Percentiles rank a stretch among this genome's conserved stretches.
phyloP scores from a whole-genome alignment of 2,113 vertebrate genomes.

The Scomber japonicus region DNA sequence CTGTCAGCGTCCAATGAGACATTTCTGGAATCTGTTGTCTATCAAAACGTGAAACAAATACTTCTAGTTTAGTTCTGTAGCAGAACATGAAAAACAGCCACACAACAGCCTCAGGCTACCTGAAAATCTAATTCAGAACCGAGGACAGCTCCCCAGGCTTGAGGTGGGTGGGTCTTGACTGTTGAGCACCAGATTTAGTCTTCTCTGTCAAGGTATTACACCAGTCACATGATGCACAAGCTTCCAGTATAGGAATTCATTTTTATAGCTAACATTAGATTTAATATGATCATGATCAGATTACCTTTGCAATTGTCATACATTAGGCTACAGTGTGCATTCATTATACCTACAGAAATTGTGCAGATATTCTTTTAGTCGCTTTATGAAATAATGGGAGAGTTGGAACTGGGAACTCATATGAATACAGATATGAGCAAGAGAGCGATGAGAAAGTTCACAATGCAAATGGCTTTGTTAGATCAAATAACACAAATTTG shows the following conservation, averaged over 20 bases:
- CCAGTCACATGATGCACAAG: neutral
- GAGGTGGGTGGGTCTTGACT: neutral
- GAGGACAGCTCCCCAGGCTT: conserved; percentile 36
- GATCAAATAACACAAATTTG: neutral
- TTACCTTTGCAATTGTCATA: neutral
- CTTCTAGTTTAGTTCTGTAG: conserved; percentile 2
- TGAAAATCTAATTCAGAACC: conserved; percentile 62
- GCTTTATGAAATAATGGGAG: neutral
- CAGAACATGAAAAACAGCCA: conserved; percentile 34
- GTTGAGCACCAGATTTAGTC: neutral
- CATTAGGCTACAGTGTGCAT: neutral
- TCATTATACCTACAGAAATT: neutral
- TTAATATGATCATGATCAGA: neutral
- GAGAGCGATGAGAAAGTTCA: neutral
- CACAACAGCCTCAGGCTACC: conserved; percentile 39
- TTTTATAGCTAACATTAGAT: neutral
- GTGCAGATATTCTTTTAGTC: neutral
- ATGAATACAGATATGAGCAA: conserved; percentile 6
- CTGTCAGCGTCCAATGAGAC: conserved; percentile 2
- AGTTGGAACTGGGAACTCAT: conserved; percentile 1
- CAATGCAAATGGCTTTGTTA: neutral
- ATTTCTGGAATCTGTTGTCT: neutral
- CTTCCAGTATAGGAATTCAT: neutral
- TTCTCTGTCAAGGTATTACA: conserved; percentile 2
- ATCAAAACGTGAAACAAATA: conserved; percentile 15